Percentiles rank a stretch among this genome's conserved stretches.
Evolutionary conservation across 2,888 invertebrate species (phyloP).

Genomic region (Saturnia japonica): DNA sequence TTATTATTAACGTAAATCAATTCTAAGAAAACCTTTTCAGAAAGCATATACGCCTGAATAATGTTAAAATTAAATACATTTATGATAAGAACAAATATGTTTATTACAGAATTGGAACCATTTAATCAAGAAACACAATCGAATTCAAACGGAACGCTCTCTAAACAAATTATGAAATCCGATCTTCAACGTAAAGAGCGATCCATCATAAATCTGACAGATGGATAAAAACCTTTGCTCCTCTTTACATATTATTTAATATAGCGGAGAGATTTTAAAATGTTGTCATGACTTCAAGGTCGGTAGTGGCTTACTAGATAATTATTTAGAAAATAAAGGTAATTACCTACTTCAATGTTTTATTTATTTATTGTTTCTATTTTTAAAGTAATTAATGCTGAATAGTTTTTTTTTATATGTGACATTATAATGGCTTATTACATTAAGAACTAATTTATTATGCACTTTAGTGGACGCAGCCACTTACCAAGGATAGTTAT

Average conservation of each 20-base stretch:
- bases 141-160: slow-evolving; percentile 56
- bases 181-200: slow-evolving; percentile 58
- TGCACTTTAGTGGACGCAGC: no score
- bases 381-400: no score
- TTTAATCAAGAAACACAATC: slow-evolving; percentile 71
- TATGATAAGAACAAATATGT: slow-evolving; percentile 11
- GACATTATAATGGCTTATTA: no score
- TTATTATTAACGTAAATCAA: no score
- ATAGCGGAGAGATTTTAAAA: neutral
- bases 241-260: slow-evolving; percentile 42
- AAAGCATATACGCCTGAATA: neutral
- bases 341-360: no score
- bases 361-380: no score
- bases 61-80: neutral
- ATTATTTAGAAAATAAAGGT: no score
- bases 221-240: slow-evolving; percentile 50
- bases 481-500: no score
- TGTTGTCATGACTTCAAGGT: neutral
- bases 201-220: slow-evolving; percentile 77
- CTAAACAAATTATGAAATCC: slow-evolving; percentile 75
- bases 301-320: neutral
- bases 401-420: no score
- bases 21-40: neutral
- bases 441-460: no score
- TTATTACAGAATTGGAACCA: slow-evolving; percentile 45